A percentile compares a stretch with the other conserved stretches of the same genome.
These are phyloP conservation scores for Sesamia nonagrioides DNA, from an alignment of 1,140 invertebrate species.

Conservation along the genomic window DNA sequence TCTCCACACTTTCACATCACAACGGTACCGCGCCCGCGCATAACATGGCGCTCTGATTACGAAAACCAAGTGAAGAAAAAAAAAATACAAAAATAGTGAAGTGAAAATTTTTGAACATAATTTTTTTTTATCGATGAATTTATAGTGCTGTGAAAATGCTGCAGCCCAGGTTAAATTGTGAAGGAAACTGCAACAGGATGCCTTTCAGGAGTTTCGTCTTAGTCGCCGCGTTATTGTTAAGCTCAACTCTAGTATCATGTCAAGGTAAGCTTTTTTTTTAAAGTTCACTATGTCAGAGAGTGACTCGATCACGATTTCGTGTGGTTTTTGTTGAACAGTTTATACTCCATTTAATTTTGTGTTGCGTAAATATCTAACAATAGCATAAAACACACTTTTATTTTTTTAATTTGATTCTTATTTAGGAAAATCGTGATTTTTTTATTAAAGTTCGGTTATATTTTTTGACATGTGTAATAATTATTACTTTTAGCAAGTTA, in stretches of 20 bases:
- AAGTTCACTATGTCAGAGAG: conserved; percentile 51
- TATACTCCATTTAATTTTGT: conserved; percentile 12
- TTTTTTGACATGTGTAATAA: neutral
- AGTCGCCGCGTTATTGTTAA: conserved; percentile 60
- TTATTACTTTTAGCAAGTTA: neutral
- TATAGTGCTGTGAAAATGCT: conserved; percentile 69
- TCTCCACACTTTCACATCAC: conserved; percentile 58
- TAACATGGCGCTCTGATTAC: conserved; percentile 52
- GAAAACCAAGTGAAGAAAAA: conserved; percentile 28
- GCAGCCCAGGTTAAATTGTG: conserved; percentile 80
- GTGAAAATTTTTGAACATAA: conserved; percentile 30
- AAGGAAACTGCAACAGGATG: conserved; percentile 49
- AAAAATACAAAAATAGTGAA: conserved; percentile 30
- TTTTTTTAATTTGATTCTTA: neutral
- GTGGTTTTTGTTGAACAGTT: conserved; percentile 10
- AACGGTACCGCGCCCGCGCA: conserved; percentile 53
- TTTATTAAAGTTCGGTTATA: neutral
- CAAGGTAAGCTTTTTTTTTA: conserved; percentile 75
- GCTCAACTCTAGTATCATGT: conserved; percentile 70
- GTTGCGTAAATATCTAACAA: conserved; percentile 38
- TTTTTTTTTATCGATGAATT: conserved; percentile 44
- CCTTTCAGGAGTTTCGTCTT: conserved; percentile 62
- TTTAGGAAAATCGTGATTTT: neutral
- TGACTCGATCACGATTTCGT: conserved; percentile 43
- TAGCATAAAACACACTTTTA: neutral